Conservation (phyloP, 2,113 vertebrate genomes). For the Proterorhinus semilunaris region DNA sequence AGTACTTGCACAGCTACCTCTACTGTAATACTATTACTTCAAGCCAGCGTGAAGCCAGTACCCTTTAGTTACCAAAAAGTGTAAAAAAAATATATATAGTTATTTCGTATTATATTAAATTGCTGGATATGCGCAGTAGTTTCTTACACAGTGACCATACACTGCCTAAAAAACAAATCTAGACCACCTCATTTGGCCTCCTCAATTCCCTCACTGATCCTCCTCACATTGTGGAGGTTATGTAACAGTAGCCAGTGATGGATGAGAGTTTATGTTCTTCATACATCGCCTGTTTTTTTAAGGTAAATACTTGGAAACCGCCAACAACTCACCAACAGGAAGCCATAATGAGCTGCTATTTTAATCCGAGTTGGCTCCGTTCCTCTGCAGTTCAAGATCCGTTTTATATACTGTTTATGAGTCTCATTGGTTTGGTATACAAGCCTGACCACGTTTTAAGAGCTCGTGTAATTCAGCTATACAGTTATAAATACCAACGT, state of each 20-base stretch:
- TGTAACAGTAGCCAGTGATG: constrained; percentile 26
- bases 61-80: too few relatives aligned
- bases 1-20: too few relatives aligned
- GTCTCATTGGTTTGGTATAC: neutral
- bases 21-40: too few relatives aligned
- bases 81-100: too few relatives aligned
- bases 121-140: too few relatives aligned
- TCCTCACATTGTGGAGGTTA: constrained; percentile 20
- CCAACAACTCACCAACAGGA: constrained; percentile 23
- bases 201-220: constrained; percentile 5
- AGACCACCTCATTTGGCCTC: too few relatives aligned
- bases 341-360: constrained; percentile 11
- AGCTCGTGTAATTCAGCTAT: neutral
- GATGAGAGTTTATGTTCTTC: constrained; percentile 26
- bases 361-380: neutral
- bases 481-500: neutral
- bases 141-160: too few relatives aligned
- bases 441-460: neutral
- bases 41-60: too few relatives aligned
- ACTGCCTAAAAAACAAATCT: too few relatives aligned
- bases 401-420: constrained; percentile 7
- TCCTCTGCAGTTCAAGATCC: neutral
- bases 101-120: too few relatives aligned
- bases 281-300: constrained; percentile 12
- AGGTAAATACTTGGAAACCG: constrained; percentile 14